Conservation (phyloP, 2,888 invertebrate genomes). For the Dexiosoma caninum region DNA sequence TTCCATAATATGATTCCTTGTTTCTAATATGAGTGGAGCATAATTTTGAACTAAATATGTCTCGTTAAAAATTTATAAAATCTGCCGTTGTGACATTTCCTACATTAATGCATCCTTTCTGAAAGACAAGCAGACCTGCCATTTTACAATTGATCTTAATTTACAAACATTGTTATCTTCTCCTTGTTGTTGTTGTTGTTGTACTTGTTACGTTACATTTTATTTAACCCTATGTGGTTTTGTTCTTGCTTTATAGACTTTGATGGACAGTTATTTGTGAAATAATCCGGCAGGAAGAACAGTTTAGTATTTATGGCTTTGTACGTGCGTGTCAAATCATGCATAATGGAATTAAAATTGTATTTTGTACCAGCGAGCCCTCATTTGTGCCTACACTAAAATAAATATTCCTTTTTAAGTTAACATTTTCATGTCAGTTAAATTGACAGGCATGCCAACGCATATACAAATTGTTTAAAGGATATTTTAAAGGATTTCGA, state of each 20-base stretch:
- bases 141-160: too few species aligned
- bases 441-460: neutral
- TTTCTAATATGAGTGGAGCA: neutral
- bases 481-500: too few species aligned
- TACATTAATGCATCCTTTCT: too few species aligned
- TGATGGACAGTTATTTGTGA: slow-evolving; percentile 44
- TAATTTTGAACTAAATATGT: too few species aligned
- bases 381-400: neutral
- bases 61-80: too few species aligned
- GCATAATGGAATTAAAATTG: slow-evolving; percentile 36
- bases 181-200: too few species aligned
- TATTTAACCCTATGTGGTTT: neutral
- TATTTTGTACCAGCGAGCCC: neutral
- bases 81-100: too few species aligned
- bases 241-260: slow-evolving; percentile 34
- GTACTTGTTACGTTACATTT: too few species aligned
- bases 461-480: neutral
- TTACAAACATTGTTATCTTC: too few species aligned
- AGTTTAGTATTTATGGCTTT: neutral
- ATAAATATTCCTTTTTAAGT: neutral
- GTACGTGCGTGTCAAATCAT: slow-evolving; percentile 34
- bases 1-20: neutral
- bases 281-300: neutral
- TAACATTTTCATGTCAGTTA: neutral
- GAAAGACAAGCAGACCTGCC: too few species aligned